Percentiles rank a stretch among this genome's conserved stretches.
These are phyloP conservation scores for Heteropelma amictum DNA, from an alignment of 2,888 invertebrate genomes.

Conservation along the genomic window DNA sequence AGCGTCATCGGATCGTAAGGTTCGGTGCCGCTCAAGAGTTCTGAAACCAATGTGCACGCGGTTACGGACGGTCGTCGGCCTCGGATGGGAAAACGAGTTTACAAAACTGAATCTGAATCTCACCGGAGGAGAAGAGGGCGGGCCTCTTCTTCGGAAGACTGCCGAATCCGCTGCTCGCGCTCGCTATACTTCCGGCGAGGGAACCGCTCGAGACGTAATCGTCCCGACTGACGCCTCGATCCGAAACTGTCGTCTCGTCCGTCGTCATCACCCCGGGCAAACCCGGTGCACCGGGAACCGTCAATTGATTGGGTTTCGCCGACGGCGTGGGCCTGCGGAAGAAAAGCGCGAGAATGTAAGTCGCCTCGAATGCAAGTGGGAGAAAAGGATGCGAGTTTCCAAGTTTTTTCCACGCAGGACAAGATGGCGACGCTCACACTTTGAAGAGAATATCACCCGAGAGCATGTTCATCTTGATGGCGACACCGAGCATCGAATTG, in stretches of 20 bases:
- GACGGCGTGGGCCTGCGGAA: slow-evolving; percentile 85
- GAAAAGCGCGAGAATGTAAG: too few relatives aligned
- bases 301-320: slow-evolving; percentile 81
- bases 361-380: too few relatives aligned
- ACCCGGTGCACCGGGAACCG: slow-evolving; percentile 74
- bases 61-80: too few relatives aligned
- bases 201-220: slow-evolving; percentile 82
- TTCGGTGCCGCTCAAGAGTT: slow-evolving; percentile 75
- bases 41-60: slow-evolving; percentile 59
- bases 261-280: slow-evolving; percentile 70
- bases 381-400: not conserved
- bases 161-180: slow-evolving; percentile 92
- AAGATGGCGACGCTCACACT: slow-evolving; percentile 95
- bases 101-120: slow-evolving; percentile 10
- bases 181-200: slow-evolving; percentile 82
- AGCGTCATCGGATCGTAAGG: slow-evolving; percentile 74
- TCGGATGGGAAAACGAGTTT: too few relatives aligned
- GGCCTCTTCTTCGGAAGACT: slow-evolving; percentile 89
- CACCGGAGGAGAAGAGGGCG: slow-evolving; percentile 80
- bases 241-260: slow-evolving; percentile 70
- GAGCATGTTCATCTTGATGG: slow-evolving; percentile 95
- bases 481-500: slow-evolving; percentile 95
- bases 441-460: slow-evolving; percentile 98
- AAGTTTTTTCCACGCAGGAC: too few relatives aligned
- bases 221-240: slow-evolving; percentile 78